Percentiles rank a stretch among this genome's conserved stretches.
Conservation (phyloP, 2,888 invertebrate species). For the Aromia moschata region DNA sequence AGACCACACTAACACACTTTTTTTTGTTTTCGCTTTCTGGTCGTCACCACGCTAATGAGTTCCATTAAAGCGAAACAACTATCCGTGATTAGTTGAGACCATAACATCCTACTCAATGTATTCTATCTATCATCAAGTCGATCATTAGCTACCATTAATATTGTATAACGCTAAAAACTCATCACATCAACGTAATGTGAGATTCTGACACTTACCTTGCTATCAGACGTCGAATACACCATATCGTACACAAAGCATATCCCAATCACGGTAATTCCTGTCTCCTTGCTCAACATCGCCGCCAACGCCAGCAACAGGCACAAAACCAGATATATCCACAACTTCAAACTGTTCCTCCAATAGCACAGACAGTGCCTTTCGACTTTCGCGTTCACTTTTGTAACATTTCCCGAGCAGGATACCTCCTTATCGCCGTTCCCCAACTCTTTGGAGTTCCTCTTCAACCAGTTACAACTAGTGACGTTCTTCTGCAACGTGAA, state of each 20-base stretch:
- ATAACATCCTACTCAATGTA: no score
- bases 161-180: no score
- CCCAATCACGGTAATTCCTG: conserved; percentile 90
- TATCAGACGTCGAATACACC: conserved; percentile 64
- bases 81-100: no score
- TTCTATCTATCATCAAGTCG: no score
- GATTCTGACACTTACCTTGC: conserved; percentile 54
- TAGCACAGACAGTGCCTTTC: conserved; percentile 45
- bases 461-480: conserved; percentile 58
- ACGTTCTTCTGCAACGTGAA: conserved; percentile 56
- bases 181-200: no score
- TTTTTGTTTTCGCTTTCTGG: no score
- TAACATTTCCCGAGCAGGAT: conserved; percentile 7
- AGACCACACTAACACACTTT: no score
- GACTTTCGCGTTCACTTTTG: conserved; percentile 19
- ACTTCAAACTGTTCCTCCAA: conserved; percentile 57
- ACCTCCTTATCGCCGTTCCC: conserved; percentile 29
- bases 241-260: conserved; percentile 91
- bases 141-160: no score
- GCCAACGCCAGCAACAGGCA: conserved; percentile 71
- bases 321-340: conserved; percentile 70
- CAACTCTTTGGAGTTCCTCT: conserved; percentile 39
- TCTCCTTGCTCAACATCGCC: conserved; percentile 94
- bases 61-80: no score
- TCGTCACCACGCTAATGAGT: no score